Evolutionary conservation across 2,797 vertebrate genomes (phyloP).

Genomic region (Pantherophis alleghaniensis): DNA sequence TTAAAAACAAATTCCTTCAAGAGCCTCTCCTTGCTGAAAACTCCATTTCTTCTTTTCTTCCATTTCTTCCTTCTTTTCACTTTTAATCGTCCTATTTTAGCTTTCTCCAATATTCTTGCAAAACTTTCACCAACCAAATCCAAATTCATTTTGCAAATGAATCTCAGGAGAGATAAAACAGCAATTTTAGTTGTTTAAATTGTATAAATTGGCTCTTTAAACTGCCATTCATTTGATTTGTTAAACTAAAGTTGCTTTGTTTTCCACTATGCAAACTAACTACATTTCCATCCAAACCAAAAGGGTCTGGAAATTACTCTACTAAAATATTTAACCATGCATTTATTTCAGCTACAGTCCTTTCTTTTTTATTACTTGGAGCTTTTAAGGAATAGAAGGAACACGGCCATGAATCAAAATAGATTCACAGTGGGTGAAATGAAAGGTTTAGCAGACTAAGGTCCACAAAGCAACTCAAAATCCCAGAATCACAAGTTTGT

Average conservation of each 20-base stretch:
- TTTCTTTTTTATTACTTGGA: background rate
- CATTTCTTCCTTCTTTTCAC: background rate
- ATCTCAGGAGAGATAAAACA: background rate
- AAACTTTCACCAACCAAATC: background rate
- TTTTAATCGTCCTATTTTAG: background rate
- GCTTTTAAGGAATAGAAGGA: background rate
- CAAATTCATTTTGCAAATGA: background rate
- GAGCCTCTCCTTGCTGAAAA: background rate
- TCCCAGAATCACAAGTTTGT: background rate
- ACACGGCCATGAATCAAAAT: background rate
- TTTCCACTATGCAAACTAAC: background rate
- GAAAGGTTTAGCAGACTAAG: background rate
- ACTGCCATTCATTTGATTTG: background rate
- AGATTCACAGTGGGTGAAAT: background rate
- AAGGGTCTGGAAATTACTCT: background rate
- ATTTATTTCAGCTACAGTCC: background rate
- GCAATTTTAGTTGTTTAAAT: background rate
- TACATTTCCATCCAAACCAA: background rate
- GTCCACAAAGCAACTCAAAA: background rate
- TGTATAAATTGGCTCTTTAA: background rate
- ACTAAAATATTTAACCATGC: background rate
- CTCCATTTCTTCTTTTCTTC: background rate
- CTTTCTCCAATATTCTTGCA: background rate
- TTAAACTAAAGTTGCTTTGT: background rate
- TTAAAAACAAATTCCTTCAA: background rate